Conservation (phyloP, 2,113 vertebrate species). For the Corythornis cristatus region DNA sequence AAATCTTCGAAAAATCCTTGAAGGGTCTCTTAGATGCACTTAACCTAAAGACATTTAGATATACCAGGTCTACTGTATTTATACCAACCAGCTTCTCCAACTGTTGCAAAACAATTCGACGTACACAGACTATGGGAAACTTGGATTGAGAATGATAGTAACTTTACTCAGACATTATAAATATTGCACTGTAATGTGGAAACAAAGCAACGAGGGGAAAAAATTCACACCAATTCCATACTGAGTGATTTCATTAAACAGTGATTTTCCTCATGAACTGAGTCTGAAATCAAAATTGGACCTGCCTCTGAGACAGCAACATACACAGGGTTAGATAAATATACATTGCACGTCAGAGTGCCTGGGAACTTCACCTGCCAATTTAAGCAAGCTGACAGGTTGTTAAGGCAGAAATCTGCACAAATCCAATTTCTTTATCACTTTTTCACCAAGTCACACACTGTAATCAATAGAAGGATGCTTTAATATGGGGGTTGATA, state of each 20-base stretch:
- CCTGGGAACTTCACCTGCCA: neutral
- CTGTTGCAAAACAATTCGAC: constrained; percentile 25
- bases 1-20: neutral
- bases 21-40: neutral
- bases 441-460: neutral
- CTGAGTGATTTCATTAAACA: neutral
- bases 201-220: neutral
- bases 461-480: neutral
- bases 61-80: neutral
- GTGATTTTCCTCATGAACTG: rapidly evolving
- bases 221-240: neutral
- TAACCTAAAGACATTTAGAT: neutral
- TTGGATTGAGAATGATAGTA: neutral
- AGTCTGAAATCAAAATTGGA: neutral
- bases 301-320: neutral
- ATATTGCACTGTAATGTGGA: neutral
- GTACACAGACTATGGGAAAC: constrained; percentile 40
- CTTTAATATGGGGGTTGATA: neutral
- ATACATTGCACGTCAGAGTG: neutral
- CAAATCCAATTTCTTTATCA: neutral
- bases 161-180: neutral
- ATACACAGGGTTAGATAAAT: neutral
- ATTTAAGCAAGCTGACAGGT: neutral
- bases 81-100: neutral
- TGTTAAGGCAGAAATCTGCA: neutral